A percentile compares a stretch with the other conserved stretches of the same genome.
Conservation (phyloP, 1,140 invertebrate genomes). For the Drosophila virilis region DNA sequence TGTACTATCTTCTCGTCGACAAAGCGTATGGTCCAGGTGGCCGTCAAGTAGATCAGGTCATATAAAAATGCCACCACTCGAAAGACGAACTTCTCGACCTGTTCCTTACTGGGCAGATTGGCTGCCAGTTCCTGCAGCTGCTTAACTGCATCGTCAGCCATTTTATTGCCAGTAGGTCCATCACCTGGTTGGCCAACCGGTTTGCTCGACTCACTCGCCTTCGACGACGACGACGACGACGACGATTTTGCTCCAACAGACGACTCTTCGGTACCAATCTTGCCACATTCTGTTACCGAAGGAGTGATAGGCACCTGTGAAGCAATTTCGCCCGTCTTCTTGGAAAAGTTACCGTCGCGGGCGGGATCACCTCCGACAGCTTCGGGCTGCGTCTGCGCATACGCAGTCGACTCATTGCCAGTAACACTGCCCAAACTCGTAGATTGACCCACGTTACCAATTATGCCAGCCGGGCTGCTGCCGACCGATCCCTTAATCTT, state of each 20-base stretch:
- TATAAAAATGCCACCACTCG: constrained; percentile 69
- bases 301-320: constrained; percentile 17
- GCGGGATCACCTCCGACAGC: neutral
- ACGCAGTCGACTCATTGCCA: neutral
- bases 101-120: constrained; percentile 65
- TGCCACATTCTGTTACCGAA: constrained; percentile 9
- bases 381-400: constrained; percentile 2
- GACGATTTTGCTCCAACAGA: neutral
- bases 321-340: constrained; percentile 1
- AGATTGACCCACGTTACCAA: constrained; percentile 10
- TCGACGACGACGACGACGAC: neutral
- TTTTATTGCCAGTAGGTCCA: constrained; percentile 17
- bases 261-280: constrained; percentile 9
- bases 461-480: constrained; percentile 13
- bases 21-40: constrained; percentile 47
- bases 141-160: constrained; percentile 36
- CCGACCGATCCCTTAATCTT: constrained; percentile 3
- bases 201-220: neutral
- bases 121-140: constrained; percentile 55
- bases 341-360: neutral
- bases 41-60: constrained; percentile 54
- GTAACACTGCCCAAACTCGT: neutral
- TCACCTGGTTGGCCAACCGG: neutral
- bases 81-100: constrained; percentile 72
- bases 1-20: constrained; percentile 63